phyloP scores from a whole-genome alignment of 2,113 vertebrate species.

The Callocephalon fimbriatum region DNA sequence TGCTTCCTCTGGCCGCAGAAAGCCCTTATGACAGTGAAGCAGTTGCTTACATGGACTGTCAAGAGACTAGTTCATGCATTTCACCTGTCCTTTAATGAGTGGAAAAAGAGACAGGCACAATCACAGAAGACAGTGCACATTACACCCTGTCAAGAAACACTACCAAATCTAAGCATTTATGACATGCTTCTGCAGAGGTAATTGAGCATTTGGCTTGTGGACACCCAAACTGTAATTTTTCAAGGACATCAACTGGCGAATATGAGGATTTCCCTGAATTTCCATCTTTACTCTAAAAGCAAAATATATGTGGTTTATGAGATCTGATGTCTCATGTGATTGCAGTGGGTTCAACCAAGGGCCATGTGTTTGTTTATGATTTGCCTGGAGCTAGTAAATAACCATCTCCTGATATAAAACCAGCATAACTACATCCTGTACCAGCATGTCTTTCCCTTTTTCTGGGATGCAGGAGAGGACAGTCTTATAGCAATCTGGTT shows the following conservation, averaged over 20 bases:
- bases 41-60: background rate
- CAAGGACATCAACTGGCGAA: background rate
- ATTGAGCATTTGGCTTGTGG: background rate
- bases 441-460: background rate
- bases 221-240: background rate
- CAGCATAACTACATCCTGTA: background rate
- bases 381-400: background rate
- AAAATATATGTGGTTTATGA: background rate
- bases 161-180: background rate
- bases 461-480: background rate
- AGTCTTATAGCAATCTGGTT: background rate
- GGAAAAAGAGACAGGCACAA: background rate
- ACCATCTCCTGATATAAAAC: background rate
- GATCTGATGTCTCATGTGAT: background rate
- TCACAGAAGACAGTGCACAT: background rate
- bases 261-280: background rate
- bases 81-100: background rate
- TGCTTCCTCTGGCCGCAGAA: background rate
- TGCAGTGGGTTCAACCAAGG: background rate
- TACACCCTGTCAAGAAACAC: background rate
- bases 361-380: background rate
- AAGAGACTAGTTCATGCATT: background rate
- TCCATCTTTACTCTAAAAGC: background rate
- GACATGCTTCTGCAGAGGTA: background rate
- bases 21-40: background rate